These are phyloP conservation scores for Epizoanthus illoricatus DNA, from an alignment of 92 coral and sea anemone species.

Conservation along the genomic window DNA sequence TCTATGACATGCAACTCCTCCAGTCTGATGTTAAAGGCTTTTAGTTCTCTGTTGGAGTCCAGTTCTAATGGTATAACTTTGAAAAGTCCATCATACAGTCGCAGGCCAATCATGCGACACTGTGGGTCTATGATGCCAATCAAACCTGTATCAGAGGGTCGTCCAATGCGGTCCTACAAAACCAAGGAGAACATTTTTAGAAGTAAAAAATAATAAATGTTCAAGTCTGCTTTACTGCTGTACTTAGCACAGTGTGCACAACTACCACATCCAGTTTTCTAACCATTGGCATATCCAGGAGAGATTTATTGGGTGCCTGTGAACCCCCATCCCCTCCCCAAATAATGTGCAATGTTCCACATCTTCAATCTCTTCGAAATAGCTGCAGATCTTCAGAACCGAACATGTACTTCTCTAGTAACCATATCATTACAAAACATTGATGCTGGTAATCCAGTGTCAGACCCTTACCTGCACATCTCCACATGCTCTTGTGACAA, in stretches of 20 bases:
- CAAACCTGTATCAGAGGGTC: conserved; percentile 96
- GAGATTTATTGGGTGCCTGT: no score
- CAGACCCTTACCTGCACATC: conserved; percentile 82
- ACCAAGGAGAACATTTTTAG: not conserved
- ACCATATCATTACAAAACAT: no score
- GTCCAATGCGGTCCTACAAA: conserved; percentile 87
- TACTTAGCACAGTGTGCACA: no score
- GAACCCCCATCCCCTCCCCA: not conserved
- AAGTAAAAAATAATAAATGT: not conserved
- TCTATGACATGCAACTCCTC: conserved; percentile 96
- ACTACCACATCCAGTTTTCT: not conserved
- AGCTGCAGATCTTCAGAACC: no score
- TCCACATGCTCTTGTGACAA: conserved; percentile 97
- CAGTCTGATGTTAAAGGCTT: conserved; percentile 94
- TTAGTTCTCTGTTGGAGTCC: conserved; percentile 87
- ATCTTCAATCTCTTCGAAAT: not conserved
- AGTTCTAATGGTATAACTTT: conserved; percentile 93
- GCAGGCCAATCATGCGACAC: conserved; percentile 95
- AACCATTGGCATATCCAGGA: not conserved
- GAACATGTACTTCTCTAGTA: no score
- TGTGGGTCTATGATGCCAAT: conserved; percentile 95
- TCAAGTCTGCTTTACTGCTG: not conserved
- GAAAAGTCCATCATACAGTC: conserved; percentile 94
- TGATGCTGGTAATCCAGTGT: no score
- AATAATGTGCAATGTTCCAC: no score